Evolutionary conservation across 2,797 vertebrate species (phyloP), one percentile per base, ranked within the genome.

Genomic region (Champsocephalus gunnari): DNA sequence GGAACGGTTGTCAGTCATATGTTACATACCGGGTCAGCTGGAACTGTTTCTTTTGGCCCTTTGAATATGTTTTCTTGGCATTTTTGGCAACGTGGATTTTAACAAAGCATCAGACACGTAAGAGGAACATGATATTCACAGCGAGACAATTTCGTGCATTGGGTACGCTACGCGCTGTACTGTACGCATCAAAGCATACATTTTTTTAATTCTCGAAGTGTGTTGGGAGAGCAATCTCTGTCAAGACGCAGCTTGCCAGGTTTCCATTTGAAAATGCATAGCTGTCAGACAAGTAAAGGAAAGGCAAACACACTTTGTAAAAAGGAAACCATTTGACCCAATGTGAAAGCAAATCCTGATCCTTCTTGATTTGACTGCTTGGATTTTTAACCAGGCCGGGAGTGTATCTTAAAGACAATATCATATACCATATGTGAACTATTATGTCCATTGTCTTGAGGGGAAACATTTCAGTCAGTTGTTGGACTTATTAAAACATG

Each of bases 221-320:
- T 75, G 83, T 82, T 79, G 76, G 75, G 85, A 81, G 84, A 77
- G 79, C 64, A 57, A 79, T 86, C 81, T 77, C 71, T 67, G 80
- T 93, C 94, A 93, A 92, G 94, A 92, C 92, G 48, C 81, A 78
- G 88, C 94, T 92, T 94, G 94, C 91, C 93, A 92, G 84, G 74
- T 93, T 94, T 95, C 90, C 89, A 90, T 88, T 90, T 79, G 64
- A 84, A 83, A 92, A 91, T 86, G 83, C 87, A 87, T 87, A 88
- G 83, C 90, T 91, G 90, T 92, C 89, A 93, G 93, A 92, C 87
- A 78, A 81, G 87, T 90, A 88, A 81, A 88, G 82, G 75, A 86
- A 88, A 92, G 85, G 79, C 88, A 91, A 90, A 91, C 83, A 89
- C n/a, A 81, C 80, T 74, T 81, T 80, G 78, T 73, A 80, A 87